These are phyloP conservation scores for Drosophila kokeensis DNA, from an alignment of 2,888 invertebrate genomes.

Conservation along the genomic window DNA sequence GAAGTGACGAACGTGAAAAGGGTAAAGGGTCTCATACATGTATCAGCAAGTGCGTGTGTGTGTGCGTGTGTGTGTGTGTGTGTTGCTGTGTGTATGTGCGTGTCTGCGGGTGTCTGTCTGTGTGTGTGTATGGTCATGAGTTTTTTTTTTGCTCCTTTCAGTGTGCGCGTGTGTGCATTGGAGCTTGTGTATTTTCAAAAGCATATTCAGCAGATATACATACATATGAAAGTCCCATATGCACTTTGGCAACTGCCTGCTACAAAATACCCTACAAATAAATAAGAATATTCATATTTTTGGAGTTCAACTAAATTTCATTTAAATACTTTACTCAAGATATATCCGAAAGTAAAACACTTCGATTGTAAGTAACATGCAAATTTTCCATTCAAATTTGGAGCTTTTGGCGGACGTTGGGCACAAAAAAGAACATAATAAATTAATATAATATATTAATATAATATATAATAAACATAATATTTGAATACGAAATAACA, in stretches of 20 bases:
- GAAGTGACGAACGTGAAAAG: conserved; percentile 56
- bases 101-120: background rate
- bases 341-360: background rate
- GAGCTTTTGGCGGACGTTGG: background rate
- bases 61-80: conserved; percentile 20
- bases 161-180: conserved; percentile 8
- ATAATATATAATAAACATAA: background rate
- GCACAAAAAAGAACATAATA: background rate
- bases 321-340: background rate
- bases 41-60: conserved; percentile 8
- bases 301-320: background rate
- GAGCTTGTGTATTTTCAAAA: conserved; percentile 24
- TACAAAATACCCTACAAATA: conserved; percentile 13
- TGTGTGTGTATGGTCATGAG: background rate
- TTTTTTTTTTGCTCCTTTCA: background rate
- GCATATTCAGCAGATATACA: conserved; percentile 28
- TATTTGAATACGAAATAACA: background rate
- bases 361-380: background rate
- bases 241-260: background rate
- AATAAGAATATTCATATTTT: background rate
- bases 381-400: background rate
- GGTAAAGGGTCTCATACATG: conserved; percentile 44
- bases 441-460: too few relatives aligned
- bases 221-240: background rate
- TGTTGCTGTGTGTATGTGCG: conserved; percentile 4